Base-by-base conservation (phyloP, 2,113 vertebrate species). In the Hassar affinis region DNA sequence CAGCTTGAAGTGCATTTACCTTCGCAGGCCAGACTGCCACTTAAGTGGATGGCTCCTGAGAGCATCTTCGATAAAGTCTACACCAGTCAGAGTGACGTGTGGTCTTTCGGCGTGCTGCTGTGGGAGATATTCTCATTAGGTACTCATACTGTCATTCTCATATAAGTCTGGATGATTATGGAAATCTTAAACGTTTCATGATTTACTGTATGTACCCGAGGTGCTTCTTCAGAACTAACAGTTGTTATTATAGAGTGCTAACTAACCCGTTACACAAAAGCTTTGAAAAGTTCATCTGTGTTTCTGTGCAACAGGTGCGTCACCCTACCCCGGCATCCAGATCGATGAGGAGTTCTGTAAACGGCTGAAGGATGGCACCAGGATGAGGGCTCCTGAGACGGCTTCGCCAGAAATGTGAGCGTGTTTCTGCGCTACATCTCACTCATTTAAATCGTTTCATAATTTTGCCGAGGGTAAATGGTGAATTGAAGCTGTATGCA, bases 31-130 rank as follows among this genome's bases (percentile, higher is more conserved):
- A 96, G 98, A 64, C 95, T 99, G 75, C 98, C 98, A 52, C 91
- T 99, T 85, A 99, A 99, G 91, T 99, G 98, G 98, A 99, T 99
- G 98, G 97, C 98, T 77, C 98, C 98, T 0, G 98, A 99, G 91
- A 99, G 98, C 84, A 99, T 99, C 92, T 99, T 99, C 0, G 98
- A 99, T 91, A 99, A 99, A 91, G 93, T 99, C 78, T 99, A 99
- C 88, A 99, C 97, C 89, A 97, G 96, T 10, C 97, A 99, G 92
- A 99, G 97, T 52, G 98, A 99, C 0, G 98, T 99, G 82, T 99
- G 98, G 98, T 99, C 98, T 12, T 99, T 98, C 59, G 98, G 98
- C 64, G 98, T 99, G 69, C 95, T 99, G 17, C 96, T 99, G 68
- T 99, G 98, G 98, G 98, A 99, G 93, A 99, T 99, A 76, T 99